Evolutionary conservation across 2,797 vertebrate species (phyloP).

Genomic region (Bradypus variegatus): DNA sequence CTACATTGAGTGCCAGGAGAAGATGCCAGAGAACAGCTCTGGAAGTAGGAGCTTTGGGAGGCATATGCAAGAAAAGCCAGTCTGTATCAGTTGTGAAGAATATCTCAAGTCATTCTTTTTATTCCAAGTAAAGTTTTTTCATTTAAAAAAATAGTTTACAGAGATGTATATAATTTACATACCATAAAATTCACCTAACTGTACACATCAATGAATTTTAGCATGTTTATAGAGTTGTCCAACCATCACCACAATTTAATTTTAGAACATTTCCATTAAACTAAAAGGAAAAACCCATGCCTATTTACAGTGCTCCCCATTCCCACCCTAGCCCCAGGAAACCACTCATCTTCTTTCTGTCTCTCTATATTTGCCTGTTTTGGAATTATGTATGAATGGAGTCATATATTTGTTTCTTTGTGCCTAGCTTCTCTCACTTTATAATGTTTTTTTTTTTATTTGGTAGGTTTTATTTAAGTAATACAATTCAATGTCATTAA

Average conservation of each 20-base stretch:
- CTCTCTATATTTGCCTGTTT: background rate
- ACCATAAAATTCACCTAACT: background rate
- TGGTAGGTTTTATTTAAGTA: too few species aligned
- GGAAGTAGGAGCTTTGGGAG: background rate
- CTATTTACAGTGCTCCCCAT: background rate
- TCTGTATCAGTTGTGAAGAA: background rate
- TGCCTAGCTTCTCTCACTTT: background rate
- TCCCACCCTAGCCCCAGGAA: background rate
- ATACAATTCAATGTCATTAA: too few species aligned
- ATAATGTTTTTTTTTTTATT: too few species aligned
- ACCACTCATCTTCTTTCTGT: background rate
- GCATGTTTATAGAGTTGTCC: background rate
- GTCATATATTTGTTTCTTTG: background rate
- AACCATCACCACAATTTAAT: background rate
- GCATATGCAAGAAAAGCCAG: background rate
- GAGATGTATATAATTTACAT: background rate
- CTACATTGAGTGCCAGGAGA: background rate
- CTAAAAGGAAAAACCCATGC: background rate
- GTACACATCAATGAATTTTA: background rate
- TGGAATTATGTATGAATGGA: slow-evolving; percentile 14
- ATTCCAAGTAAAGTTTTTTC: background rate
- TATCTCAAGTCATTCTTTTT: background rate
- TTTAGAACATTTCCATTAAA: background rate
- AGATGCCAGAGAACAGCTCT: background rate
- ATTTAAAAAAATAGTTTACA: background rate